Evolutionary conservation across 2,888 invertebrate genomes (phyloP).

Genomic region (Drosophila ezoana): DNA sequence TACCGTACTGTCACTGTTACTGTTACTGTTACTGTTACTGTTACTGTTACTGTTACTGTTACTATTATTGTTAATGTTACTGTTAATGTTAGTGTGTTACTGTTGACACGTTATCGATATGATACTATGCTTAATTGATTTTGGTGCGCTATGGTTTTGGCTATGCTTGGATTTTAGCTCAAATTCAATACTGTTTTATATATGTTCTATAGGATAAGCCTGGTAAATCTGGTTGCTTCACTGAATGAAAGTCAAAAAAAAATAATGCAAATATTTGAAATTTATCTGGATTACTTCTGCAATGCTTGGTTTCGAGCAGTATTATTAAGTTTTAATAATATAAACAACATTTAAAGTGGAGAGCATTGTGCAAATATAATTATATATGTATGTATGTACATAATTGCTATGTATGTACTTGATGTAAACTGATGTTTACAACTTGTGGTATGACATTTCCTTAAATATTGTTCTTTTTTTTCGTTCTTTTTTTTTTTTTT

Average conservation of each 20-base stretch:
- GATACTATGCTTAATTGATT: conserved; percentile 33
- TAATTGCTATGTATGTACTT: conserved; percentile 19
- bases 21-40: conserved; percentile 9
- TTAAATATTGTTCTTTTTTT: neutral
- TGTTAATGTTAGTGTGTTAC: conserved; percentile 23
- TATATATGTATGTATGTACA: conserved; percentile 31
- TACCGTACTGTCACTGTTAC: conserved; percentile 21
- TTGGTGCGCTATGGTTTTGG: conserved; percentile 27
- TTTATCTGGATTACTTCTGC: conserved; percentile 4
- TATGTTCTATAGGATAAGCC: conserved; percentile 9
- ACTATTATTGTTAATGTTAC: conserved; percentile 14
- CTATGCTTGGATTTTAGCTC: conserved; percentile 33
- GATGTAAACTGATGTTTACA: conserved; percentile 23
- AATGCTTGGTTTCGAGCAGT: conserved; percentile 24
- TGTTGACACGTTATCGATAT: conserved; percentile 24
- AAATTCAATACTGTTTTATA: conserved; percentile 34
- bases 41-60: conserved; percentile 13
- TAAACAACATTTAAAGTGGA: conserved; percentile 45
- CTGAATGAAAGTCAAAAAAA: conserved; percentile 30
- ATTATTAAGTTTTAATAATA: conserved; percentile 24
- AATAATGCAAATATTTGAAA: conserved; percentile 12
- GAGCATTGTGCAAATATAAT: conserved; percentile 29
- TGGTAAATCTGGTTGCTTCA: conserved; percentile 14
- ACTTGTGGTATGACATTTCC: conserved; percentile 14
- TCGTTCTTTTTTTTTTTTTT: neutral